Evolutionary conservation across 2,888 invertebrate genomes (phyloP).

Genomic region (Eurois occulta): DNA sequence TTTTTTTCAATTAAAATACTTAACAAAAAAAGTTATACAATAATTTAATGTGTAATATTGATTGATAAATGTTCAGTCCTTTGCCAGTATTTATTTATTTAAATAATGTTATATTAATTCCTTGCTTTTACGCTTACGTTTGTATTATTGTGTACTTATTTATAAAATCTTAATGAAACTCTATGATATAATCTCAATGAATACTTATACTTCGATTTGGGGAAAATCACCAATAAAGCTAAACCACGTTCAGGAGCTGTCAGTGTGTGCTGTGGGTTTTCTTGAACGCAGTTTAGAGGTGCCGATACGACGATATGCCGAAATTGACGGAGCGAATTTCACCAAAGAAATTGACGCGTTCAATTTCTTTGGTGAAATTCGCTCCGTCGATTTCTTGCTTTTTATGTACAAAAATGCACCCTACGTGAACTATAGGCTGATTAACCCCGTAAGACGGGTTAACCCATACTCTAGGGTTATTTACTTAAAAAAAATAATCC

Average conservation of each 20-base stretch:
- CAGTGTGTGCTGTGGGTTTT: neutral
- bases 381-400: neutral
- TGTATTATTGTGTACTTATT: conserved; percentile 22
- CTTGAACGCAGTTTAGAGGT: neutral
- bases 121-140: conserved; percentile 35
- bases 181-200: too few species aligned
- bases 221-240: neutral
- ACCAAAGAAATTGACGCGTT: too few species aligned
- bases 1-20: too few species aligned
- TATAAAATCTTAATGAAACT: neutral
- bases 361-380: neutral
- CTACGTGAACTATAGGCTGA: neutral
- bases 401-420: neutral
- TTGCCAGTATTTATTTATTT: neutral
- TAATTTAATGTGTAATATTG: neutral
- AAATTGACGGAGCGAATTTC: too few species aligned
- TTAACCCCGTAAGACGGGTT: neutral
- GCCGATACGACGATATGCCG: too few species aligned
- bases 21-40: neutral
- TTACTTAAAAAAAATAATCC: neutral
- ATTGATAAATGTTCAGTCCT: neutral
- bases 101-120: neutral
- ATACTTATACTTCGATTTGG: neutral
- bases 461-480: neutral
- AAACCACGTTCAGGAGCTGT: neutral